Evolutionary conservation across 2,888 invertebrate species (phyloP).

Genomic region (Dimorphilus gyrociliatus): DNA sequence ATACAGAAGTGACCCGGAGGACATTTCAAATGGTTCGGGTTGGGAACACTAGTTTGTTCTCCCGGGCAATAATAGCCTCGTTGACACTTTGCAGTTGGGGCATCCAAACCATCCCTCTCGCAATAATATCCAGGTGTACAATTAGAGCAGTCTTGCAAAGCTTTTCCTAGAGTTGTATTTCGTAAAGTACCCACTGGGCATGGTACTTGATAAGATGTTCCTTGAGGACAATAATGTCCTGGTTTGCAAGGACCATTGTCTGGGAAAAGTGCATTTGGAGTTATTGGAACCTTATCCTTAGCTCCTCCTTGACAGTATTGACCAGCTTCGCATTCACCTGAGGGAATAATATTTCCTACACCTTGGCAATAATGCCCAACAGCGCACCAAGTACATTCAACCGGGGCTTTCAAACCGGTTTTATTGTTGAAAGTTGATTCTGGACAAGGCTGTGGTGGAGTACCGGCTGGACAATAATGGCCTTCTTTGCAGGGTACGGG

Average conservation of each 20-base stretch:
- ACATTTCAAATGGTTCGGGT: too few relatives aligned
- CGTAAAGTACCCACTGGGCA: constrained; percentile 28
- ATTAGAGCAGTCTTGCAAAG: constrained; percentile 21
- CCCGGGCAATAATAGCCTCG: constrained; percentile 32
- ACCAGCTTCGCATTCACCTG: constrained; percentile 28
- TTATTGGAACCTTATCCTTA: constrained; percentile 16
- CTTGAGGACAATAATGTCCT: constrained; percentile 29
- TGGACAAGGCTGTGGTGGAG: constrained; percentile 24
- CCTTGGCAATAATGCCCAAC: constrained; percentile 28
- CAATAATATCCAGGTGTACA: constrained; percentile 31
- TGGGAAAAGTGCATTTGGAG: constrained; percentile 16
- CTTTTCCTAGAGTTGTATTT: constrained; percentile 21
- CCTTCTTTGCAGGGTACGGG: constrained; percentile 25
- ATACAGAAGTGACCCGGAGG: constrained; percentile 18
- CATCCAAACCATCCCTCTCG: constrained; percentile 18
- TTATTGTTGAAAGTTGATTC: constrained; percentile 29
- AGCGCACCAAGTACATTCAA: constrained; percentile 24
- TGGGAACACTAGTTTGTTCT: constrained; percentile 7
- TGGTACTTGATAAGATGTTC: constrained; percentile 18
- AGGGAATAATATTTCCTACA: constrained; percentile 21
- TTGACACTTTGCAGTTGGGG: constrained; percentile 20
- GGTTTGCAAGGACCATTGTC: constrained; percentile 23
- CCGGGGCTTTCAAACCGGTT: constrained; percentile 16
- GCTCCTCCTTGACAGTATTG: constrained; percentile 30
- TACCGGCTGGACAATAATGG: constrained; percentile 25